Conservation (phyloP, 2,797 vertebrate genomes). For the Parambassis ranga region DNA sequence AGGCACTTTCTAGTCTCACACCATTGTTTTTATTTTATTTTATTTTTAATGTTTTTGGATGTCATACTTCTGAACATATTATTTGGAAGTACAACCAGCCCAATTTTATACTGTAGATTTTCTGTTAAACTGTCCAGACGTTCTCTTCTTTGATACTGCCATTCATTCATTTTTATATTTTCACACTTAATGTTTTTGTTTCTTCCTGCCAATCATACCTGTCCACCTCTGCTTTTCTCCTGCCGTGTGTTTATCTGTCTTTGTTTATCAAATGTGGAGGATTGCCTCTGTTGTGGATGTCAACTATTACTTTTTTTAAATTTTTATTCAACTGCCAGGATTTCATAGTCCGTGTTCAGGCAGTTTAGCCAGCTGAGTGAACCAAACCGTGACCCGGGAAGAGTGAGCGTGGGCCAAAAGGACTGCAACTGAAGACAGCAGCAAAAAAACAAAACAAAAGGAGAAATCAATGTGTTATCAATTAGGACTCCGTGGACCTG, state of each 20-base stretch:
- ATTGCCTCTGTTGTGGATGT: constrained; percentile 44
- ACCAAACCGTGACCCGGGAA: constrained; percentile 24
- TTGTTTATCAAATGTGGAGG: constrained; percentile 30
- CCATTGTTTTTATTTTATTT: constrained; percentile 23
- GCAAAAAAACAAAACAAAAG: constrained; percentile 9
- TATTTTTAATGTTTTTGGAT: too few relatives aligned
- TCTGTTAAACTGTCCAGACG: constrained; percentile 30
- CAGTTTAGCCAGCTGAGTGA: constrained; percentile 15
- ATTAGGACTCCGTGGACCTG: constrained; percentile 33
- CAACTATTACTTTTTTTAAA: not conserved
- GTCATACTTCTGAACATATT: constrained; percentile 8
- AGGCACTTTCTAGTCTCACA: constrained; percentile 50
- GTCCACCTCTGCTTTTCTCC: constrained; percentile 22
- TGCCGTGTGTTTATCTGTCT: constrained; percentile 15
- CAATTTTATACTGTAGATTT: constrained; percentile 31
- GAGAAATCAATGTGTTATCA: constrained; percentile 6
- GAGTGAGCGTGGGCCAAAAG: constrained; percentile 44
- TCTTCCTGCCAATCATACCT: constrained; percentile 23
- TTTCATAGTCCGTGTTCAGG: constrained; percentile 26
- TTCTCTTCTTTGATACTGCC: constrained; percentile 50
- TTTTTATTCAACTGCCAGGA: constrained; percentile 35
- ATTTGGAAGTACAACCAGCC: constrained; percentile 27
- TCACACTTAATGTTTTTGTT: not conserved
- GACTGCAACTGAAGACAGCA: constrained; percentile 53
- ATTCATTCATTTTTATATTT: constrained; percentile 19